Conservation (phyloP, 2,113 vertebrate species). For the Callipepla californica region DNA sequence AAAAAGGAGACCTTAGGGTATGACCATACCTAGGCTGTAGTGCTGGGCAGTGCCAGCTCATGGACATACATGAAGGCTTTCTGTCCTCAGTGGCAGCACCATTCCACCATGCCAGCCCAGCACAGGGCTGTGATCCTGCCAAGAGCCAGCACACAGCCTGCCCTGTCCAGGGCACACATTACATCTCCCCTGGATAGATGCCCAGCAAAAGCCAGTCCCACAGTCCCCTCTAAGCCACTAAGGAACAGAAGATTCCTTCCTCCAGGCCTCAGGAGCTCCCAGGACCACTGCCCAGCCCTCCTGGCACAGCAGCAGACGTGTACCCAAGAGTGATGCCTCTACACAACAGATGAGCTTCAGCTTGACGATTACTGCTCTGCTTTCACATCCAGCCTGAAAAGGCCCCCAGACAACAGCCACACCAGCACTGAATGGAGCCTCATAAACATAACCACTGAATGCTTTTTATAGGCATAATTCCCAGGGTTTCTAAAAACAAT, state of each 20-base stretch:
- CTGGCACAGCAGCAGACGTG: fast-evolving
- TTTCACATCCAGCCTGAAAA: conserved; percentile 24
- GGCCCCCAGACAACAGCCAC: conserved; percentile 2
- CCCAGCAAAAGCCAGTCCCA: background rate
- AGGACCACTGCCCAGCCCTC: background rate
- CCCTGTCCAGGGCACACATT: background rate
- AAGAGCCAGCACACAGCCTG: background rate
- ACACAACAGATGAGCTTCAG: background rate
- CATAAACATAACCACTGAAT: conserved; percentile 9
- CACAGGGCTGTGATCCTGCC: fast-evolving
- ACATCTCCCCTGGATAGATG: background rate
- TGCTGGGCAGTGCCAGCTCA: background rate
- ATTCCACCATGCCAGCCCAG: fast-evolving
- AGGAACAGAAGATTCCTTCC: background rate
- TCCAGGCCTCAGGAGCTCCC: background rate
- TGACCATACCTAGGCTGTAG: background rate
- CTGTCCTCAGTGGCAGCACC: fast-evolving
- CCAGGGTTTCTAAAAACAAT: conserved; percentile 64
- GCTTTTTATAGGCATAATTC: conserved; percentile 35
- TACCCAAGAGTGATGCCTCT: fast-evolving
- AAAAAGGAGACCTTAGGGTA: background rate
- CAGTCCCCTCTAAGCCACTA: background rate
- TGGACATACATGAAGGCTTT: background rate
- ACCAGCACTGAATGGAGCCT: background rate
- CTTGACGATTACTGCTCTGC: fast-evolving